These are phyloP conservation scores for Cryptosula pallasiana DNA, from an alignment of 2,888 invertebrate genomes.

Conservation along the genomic window DNA sequence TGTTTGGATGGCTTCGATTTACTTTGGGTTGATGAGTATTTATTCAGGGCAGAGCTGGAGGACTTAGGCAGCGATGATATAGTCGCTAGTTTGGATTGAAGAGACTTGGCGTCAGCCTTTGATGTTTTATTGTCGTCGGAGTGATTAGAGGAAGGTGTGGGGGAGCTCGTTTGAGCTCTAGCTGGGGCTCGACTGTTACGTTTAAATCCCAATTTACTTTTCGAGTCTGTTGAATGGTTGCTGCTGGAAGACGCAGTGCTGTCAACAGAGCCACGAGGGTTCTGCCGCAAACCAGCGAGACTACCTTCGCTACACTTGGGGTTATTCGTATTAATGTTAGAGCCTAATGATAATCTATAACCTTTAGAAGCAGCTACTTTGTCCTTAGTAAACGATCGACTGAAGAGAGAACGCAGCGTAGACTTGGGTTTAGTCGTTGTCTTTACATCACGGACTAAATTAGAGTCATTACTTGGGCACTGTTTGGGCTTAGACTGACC, in stretches of 20 bases:
- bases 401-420: not conserved
- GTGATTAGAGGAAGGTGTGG: not conserved
- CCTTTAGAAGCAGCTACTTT: not conserved
- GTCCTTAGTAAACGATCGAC: not conserved
- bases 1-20: not conserved
- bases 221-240: not conserved
- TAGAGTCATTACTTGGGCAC: not conserved
- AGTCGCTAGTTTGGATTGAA: not conserved
- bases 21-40: not conserved
- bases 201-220: not conserved
- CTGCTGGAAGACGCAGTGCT: not conserved
- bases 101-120: not conserved
- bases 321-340: not conserved
- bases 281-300: not conserved
- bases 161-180: not conserved
- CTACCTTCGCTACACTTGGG: conserved; percentile 6
- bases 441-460: not conserved
- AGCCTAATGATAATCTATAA: not conserved
- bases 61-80: not conserved
- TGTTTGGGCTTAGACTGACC: not conserved
- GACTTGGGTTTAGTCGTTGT: not conserved
- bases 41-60: not conserved
- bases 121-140: not conserved
- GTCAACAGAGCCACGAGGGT: not conserved
- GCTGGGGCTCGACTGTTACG: not conserved